Conservation (phyloP, 2,888 invertebrate genomes). For the Halictus ligatus region DNA sequence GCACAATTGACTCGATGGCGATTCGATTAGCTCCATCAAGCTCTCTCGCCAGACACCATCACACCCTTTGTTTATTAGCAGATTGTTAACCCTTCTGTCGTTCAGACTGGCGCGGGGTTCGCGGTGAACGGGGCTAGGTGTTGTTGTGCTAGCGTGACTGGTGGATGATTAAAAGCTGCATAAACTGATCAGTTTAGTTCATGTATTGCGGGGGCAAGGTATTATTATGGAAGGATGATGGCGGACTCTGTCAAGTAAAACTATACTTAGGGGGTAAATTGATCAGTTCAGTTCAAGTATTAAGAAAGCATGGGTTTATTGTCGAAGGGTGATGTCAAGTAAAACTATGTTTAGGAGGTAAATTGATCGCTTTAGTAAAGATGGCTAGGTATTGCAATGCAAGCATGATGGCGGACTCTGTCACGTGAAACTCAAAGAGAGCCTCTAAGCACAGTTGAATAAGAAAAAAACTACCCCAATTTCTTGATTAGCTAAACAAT, state of each 20-base stretch:
- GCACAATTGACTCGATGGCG: background rate
- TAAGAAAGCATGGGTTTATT: no score
- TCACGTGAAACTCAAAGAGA: background rate
- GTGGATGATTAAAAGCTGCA: background rate
- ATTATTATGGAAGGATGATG: background rate
- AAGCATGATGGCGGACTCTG: no score
- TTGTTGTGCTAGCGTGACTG: background rate
- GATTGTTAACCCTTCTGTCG: background rate
- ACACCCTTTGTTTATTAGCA: background rate
- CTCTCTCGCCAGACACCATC: background rate
- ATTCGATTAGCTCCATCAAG: constrained; percentile 7
- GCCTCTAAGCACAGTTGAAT: background rate
- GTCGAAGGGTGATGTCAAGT: no score
- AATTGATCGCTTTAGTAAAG: no score
- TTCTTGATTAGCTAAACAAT: background rate
- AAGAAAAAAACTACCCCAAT: background rate
- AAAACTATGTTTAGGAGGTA: no score
- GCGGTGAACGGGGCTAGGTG: background rate
- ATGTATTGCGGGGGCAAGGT: no score
- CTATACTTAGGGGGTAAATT: background rate
- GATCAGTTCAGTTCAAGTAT: background rate
- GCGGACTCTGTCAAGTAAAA: background rate
- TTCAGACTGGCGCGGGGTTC: background rate
- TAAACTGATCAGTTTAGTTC: background rate
- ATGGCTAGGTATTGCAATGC: no score